phyloP scores from a whole-genome alignment of 2,888 invertebrate species.

The Drosophila quasianomalipes region DNA sequence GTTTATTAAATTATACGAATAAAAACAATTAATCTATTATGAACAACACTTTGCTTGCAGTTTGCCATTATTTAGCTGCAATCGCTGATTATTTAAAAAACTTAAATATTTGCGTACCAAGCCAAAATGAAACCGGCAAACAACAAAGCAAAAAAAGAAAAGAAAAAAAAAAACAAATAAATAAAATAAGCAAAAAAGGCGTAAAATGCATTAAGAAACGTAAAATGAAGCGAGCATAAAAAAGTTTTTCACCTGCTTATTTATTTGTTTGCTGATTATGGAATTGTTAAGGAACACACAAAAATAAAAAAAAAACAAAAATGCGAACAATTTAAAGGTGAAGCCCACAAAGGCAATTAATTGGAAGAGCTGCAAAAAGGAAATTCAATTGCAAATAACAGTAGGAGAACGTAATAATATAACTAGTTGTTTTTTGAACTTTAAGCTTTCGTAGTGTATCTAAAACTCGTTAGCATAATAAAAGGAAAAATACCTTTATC shows the following conservation, averaged over 20 bases:
- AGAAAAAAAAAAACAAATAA: not conserved
- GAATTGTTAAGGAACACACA: constrained; percentile 40
- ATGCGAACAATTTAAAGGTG: constrained; percentile 33
- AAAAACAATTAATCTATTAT: not conserved
- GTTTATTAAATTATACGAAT: not conserved
- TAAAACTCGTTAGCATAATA: not conserved
- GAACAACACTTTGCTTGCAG: not conserved
- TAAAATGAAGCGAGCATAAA: constrained; percentile 12
- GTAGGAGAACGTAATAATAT: not conserved
- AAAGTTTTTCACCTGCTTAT: constrained; percentile 63
- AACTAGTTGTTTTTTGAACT: not conserved
- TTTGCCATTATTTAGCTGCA: constrained; percentile 1
- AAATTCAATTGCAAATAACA: constrained; percentile 23
- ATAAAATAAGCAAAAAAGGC: constrained; percentile 2
- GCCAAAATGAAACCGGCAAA: constrained; percentile 34
- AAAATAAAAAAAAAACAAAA: not conserved
- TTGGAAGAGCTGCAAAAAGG: constrained; percentile 55
- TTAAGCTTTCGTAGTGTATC: constrained; percentile 20
- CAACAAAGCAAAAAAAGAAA: not conserved
- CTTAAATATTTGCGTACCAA: constrained; percentile 36
- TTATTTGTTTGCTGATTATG: constrained; percentile 65
- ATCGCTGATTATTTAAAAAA: constrained; percentile 26
- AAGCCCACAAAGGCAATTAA: constrained; percentile 32
- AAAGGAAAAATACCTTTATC: constrained; percentile 19
- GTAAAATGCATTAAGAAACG: constrained; percentile 41